Evolutionary conservation across 2,888 invertebrate genomes (phyloP).

Genomic region (Trichogramma evanescens): DNA sequence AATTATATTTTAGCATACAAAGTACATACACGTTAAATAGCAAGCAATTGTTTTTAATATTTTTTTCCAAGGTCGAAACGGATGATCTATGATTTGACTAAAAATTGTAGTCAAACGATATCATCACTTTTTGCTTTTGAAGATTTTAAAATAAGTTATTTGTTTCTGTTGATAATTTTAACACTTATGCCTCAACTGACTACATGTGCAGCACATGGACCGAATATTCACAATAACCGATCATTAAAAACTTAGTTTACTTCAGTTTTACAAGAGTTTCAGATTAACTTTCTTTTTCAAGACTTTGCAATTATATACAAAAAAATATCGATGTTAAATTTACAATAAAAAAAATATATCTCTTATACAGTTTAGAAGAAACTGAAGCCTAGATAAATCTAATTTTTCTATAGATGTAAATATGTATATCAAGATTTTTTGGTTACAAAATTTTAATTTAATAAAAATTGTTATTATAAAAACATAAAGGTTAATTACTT

Average conservation of each 20-base stretch:
- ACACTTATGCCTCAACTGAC: too few relatives aligned
- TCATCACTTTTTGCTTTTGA: too few relatives aligned
- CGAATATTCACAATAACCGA: too few relatives aligned
- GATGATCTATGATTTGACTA: slow-evolving; percentile 9
- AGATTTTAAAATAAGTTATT: too few relatives aligned
- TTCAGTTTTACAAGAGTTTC: slow-evolving; percentile 7
- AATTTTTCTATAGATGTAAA: slow-evolving; percentile 7
- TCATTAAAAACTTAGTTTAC: not conserved
- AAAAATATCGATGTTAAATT: not conserved
- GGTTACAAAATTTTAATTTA: slow-evolving; percentile 7
- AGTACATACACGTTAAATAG: slow-evolving; percentile 15
- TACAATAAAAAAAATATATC: not conserved
- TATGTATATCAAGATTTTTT: not conserved
- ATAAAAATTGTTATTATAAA: not conserved
- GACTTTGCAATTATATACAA: not conserved
- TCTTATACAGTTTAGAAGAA: slow-evolving; percentile 9
- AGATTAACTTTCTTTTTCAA: not conserved
- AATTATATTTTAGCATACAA: slow-evolving; percentile 11
- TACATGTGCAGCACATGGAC: too few relatives aligned
- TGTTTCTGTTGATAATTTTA: too few relatives aligned
- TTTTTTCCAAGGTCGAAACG: slow-evolving; percentile 15
- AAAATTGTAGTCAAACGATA: too few relatives aligned
- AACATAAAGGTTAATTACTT: not conserved
- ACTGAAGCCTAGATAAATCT: not conserved
- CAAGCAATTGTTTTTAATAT: slow-evolving; percentile 11